Evolutionary conservation across 2,888 invertebrate genomes (phyloP).

Genomic region (Aleiodes testaceus): DNA sequence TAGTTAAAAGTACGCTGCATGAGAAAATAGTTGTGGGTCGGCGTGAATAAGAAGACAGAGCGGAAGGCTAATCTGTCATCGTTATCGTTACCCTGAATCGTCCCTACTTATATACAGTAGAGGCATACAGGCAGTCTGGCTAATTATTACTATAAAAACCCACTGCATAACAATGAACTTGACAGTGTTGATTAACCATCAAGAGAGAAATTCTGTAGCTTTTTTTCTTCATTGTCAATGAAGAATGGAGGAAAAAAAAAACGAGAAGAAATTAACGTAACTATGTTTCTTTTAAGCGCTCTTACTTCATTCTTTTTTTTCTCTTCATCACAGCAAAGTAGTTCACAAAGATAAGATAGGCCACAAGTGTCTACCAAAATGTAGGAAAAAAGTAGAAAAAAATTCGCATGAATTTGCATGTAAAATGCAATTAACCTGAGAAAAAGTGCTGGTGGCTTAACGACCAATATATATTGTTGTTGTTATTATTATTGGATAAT

Average conservation of each 20-base stretch:
- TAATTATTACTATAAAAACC: conserved; percentile 45
- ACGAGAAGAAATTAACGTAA: too few species aligned
- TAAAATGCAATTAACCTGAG: conserved; percentile 60
- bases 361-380: conserved; percentile 31
- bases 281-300: too few species aligned
- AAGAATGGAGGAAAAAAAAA: too few species aligned
- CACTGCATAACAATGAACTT: conserved; percentile 35
- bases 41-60: conserved; percentile 5
- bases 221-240: not conserved
- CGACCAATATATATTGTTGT: conserved; percentile 29
- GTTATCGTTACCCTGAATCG: conserved; percentile 53
- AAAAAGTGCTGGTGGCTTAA: conserved; percentile 50
- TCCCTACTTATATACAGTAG: conserved; percentile 33
- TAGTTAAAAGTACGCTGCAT: conserved; percentile 24
- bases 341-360: conserved; percentile 33
- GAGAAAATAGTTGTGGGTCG: conserved; percentile 41
- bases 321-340: not conserved
- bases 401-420: conserved; percentile 62
- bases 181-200: conserved; percentile 16
- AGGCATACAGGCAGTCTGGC: conserved; percentile 33
- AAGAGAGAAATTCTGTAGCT: not conserved
- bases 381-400: conserved; percentile 7
- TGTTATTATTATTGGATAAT: not conserved
- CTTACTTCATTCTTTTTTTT: too few species aligned
- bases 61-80: conserved; percentile 50